Evolutionary conservation across 1,140 invertebrate species (phyloP), one percentile per base, ranked within the genome.

Genomic region (Brachionus rotundiformis): DNA sequence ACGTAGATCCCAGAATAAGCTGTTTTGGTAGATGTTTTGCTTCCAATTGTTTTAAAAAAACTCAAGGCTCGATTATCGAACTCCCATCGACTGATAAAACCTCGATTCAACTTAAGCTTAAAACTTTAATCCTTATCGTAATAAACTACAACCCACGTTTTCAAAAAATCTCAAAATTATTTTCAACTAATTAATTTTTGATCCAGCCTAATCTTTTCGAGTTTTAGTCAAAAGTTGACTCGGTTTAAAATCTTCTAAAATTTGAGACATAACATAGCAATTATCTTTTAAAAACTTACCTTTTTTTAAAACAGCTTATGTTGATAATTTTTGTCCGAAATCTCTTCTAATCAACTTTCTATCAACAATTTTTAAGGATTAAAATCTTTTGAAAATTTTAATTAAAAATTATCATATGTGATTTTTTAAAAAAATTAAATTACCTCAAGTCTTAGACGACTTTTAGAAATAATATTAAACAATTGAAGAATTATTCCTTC

Each of bases 121-220:
- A 54, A 54, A 19, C n/a, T 19, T 25, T 54, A 54, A 54, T 54
- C 47, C 47, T 16, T 54, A 25, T 8, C 19, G 16, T 54, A 19
- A 54, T 19, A 54, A 54, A 54, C 47, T 54, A 23, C 47, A 54
- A 54, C 47, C 47, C 19, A 54, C 47, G 16, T 54, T 54, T 19
- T 19, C 7, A 39, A 39, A 11, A 2, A 39, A 2, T 10, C 36
- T 19, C 19, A 16, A 54, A 54, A 54, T 54, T 23, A 54, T 16
- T 16, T 16, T 54, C 19, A 23, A 19, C 47, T 54, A 54, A 54
- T 54, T 54, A 54, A 54, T 54, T 54, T 23, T 54, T 54, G 47
- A 54, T 54, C 47, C 47, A 54, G 8, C 47, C 47, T 54, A 54
- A 54, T 54, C 47, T 54, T 54, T 54, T n/a, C 19, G n/a, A 49